Base-by-base conservation (phyloP, 2,888 invertebrate genomes). In the Choreutis nemorana region DNA sequence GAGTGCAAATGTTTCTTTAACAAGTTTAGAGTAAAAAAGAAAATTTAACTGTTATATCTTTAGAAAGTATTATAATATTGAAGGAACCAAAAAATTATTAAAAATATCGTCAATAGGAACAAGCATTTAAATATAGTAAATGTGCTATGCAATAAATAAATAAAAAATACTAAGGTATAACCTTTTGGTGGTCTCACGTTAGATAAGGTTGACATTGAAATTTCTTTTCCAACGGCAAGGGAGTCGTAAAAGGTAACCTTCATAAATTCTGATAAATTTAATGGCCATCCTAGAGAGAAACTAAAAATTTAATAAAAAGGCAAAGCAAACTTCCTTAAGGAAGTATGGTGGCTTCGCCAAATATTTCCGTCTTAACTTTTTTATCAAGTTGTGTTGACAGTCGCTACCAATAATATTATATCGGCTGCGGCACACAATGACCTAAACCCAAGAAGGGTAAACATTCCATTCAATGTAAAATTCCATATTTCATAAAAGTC, bases 311-410 rank as follows among this genome's bases (percentile, higher is more conserved):
- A 22, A 30, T 31, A 35, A 59, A 55, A 58, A 23, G 51, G 48
- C 48, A 54, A 61, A 51, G 48, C 50, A 63, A 61, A 66, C 65
- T 61, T 70, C 67, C 66, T 51, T 27, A 29, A 54, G 64, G 66
- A 72, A 67, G 55, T 48, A 43, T 46, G 44, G 49, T n/a, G n/a
- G n/a, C n/a, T n/a, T n/a, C 46, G 55, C 51, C 37, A 56, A 63
- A 62, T 56, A 55, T 60, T 70, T 73, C 77, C 71, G 57, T 67
- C 72, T 73, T 68, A 66, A 55, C 49, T 57, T 64, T 64, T 45
- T 65, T 63, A 50, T 55, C 48, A 39, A 41, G 46, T 42, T 49
- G 55, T 71, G 64, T 71, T 71, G 71, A 72, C 68, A 68, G 57
- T 61, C 59, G 59, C 51, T 59, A 64, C 53, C 50, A 45, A 64